phyloP scores from a whole-genome alignment of 2,113 vertebrate genomes.

The Forbesichthys papilliferus region DNA sequence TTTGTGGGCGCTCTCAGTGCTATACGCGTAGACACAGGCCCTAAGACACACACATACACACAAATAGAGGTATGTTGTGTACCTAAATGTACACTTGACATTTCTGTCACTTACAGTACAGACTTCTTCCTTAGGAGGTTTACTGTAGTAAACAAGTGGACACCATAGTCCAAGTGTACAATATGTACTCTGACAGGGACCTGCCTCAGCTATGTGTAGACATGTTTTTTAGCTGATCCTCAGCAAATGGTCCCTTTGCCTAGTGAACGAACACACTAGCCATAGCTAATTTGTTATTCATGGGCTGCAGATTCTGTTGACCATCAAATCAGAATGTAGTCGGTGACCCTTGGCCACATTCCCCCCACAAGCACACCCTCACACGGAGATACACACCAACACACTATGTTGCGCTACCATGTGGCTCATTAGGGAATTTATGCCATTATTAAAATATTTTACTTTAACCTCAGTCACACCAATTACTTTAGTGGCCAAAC shows the following conservation, averaged over 20 bases:
- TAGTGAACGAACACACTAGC: slow-evolving; percentile 15
- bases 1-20: no score
- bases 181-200: no score
- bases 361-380: neutral
- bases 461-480: neutral
- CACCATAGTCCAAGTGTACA: no score
- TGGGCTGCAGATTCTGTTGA: slow-evolving; percentile 6
- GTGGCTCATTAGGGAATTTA: slow-evolving; percentile 2
- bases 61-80: no score
- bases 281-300: slow-evolving; percentile 17
- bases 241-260: slow-evolving; percentile 1
- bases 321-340: neutral
- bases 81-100: no score
- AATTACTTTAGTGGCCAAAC: slow-evolving; percentile 12
- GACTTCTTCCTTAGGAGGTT: no score
- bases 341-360: slow-evolving; percentile 1
- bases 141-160: no score
- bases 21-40: no score
- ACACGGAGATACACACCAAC: neutral
- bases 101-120: no score
- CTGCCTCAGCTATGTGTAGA: no score
- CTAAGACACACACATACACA: neutral
- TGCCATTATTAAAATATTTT: slow-evolving; percentile 1
- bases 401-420: neutral
- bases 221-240: neutral